A percentile compares a stretch with the other conserved stretches of the same genome.
phyloP scores from a whole-genome alignment of 2,113 vertebrate genomes.

The Trochalopteron elliotii region DNA sequence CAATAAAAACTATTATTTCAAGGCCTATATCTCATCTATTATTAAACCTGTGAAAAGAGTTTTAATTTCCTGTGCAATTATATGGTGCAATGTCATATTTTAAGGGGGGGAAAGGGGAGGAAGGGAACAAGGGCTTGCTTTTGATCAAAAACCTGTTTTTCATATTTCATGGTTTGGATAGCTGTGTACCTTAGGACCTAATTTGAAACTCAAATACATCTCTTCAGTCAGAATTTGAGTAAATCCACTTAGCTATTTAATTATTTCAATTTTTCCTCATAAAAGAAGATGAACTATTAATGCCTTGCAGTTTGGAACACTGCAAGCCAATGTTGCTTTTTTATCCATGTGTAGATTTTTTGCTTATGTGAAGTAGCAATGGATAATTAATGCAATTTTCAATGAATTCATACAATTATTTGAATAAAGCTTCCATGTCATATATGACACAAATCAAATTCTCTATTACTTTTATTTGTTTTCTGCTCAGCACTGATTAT shows the following conservation, averaged over 20 bases:
- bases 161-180: conserved; percentile 66
- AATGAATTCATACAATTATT: conserved; percentile 48
- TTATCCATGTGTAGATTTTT: conserved; percentile 1
- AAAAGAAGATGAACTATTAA: conserved; percentile 56
- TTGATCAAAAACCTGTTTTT: conserved; percentile 65
- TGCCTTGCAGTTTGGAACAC: conserved; percentile 12
- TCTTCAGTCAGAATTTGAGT: conserved; percentile 39
- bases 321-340: conserved; percentile 1
- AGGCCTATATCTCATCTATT: conserved; percentile 77
- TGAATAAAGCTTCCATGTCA: conserved; percentile 18
- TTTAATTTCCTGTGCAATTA: conserved; percentile 83
- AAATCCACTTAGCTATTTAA: conserved; percentile 63
- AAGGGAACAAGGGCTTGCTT: conserved; percentile 27
- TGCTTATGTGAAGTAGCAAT: conserved; percentile 12
- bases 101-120: neutral
- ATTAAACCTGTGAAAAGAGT: conserved; percentile 79
- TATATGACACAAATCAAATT: neutral
- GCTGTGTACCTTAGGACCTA: conserved; percentile 17
- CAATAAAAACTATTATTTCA: conserved; percentile 80
- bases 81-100: conserved; percentile 68
- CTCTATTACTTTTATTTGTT: conserved; percentile 43
- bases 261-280: conserved; percentile 45
- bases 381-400: conserved; percentile 49
- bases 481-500: conserved; percentile 55
- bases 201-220: conserved; percentile 45